Evolutionary conservation across 2,888 invertebrate species (phyloP), one percentile per base, ranked within the genome.

Genomic region (Amiota mariae): DNA sequence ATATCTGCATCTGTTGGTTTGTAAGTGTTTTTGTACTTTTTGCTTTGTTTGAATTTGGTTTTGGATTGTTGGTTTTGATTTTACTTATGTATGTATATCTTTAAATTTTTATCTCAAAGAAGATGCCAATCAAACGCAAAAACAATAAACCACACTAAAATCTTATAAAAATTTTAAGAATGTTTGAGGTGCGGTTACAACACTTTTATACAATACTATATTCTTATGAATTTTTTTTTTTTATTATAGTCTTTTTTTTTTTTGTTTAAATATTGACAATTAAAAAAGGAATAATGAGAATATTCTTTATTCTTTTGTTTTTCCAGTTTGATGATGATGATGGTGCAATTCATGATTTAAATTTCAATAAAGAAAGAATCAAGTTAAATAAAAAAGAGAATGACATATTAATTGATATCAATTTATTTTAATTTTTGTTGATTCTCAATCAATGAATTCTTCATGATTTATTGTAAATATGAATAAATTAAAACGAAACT

Each of bases 41-140:
- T 67, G 24, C 54, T 56, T 71, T 71, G 61, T 70, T 36, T 15
- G 12, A 1, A 74, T 8, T 74, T 66, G 46, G 64, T 56, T 59
- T 59, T 24, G 18, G 36, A 36, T 64, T 36, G 70, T 73, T 73
- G 76, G 72, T 75, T 70, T 77, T 57, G 56, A 54, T 68, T 76
- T 71, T 74, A 49, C 76, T 79, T 79, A 80, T 85, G 84, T 79
- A 80, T 85, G 84, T 82, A 80, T 78, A 79, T 85, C 24, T 85
- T 85, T 84, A 84, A 83, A 84, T 83, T 85, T 76, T 36, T 12
- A 56, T 59, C 8, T 54, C 10, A 15, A 54, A 36, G 46, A 36
- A 63, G 47, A 47, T 10, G 59, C 4, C 46, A 12, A 64, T 47
- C 47, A 3, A 68, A 24, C 24, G 20, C 59, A 59, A 59, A n/a